These are phyloP conservation scores for Itoplectis maculator DNA, from an alignment of 2,888 invertebrate genomes.

Conservation along the genomic window DNA sequence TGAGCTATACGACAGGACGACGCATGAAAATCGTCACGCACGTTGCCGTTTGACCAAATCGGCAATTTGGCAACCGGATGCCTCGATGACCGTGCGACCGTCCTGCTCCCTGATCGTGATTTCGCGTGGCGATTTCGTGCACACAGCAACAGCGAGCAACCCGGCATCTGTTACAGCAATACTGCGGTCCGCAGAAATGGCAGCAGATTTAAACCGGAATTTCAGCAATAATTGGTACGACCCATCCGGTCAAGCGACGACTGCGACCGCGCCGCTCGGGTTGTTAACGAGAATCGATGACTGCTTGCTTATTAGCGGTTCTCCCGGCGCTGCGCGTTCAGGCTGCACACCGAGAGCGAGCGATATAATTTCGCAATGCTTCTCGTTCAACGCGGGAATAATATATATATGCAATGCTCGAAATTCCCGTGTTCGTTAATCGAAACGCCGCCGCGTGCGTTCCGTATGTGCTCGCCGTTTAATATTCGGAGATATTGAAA, in stretches of 20 bases:
- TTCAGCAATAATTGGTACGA: conserved; percentile 39
- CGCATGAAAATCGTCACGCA: not conserved
- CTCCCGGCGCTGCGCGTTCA: conserved; percentile 11
- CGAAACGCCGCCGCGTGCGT: not conserved
- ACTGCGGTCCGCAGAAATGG: conserved; percentile 9
- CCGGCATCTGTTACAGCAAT: conserved; percentile 26
- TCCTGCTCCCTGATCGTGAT: not conserved
- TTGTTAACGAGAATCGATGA: conserved; percentile 47
- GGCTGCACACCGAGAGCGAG: not conserved
- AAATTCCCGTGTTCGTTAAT: conserved; percentile 27
- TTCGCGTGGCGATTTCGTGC: not conserved
- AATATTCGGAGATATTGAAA: conserved; percentile 14
- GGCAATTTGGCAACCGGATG: not conserved
- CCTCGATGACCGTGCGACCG: not conserved
- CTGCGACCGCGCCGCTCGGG: conserved; percentile 11
- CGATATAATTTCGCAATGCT: conserved; percentile 16
- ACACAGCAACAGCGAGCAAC: not conserved
- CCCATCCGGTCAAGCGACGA: conserved; percentile 11
- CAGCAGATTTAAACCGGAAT: conserved; percentile 16
- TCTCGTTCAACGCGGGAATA: conserved; percentile 8
- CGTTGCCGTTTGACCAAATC: not conserved
- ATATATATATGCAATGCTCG: not conserved
- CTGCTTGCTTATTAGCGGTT: conserved; percentile 46
- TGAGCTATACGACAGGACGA: not conserved
- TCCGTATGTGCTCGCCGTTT: not conserved